Percentiles rank a stretch among this genome's conserved stretches.
These are phyloP conservation scores for Ictidomys tridecemlineatus DNA, from an alignment of 2,113 vertebrate species.

Conservation along the genomic window DNA sequence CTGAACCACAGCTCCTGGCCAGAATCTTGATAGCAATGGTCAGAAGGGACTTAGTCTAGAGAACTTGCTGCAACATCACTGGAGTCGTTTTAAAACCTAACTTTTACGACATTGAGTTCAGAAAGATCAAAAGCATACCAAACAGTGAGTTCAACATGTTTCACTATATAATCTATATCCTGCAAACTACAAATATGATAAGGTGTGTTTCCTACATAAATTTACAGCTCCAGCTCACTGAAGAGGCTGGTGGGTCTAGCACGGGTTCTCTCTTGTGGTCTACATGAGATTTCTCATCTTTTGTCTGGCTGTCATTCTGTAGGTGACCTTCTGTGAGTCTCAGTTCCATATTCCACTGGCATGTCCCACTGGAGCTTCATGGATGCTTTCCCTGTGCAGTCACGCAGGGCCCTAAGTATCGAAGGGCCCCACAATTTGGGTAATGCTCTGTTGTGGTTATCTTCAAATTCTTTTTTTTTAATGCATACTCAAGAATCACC, in stretches of 20 bases:
- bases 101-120: background rate
- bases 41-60: background rate
- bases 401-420: background rate
- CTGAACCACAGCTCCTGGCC: too few relatives aligned
- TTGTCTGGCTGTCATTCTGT: background rate
- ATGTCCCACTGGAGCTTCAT: background rate
- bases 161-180: background rate
- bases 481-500: too few relatives aligned
- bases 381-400: background rate
- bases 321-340: background rate
- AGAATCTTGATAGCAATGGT: background rate
- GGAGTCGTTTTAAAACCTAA: background rate
- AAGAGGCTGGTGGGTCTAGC: background rate
- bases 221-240: background rate
- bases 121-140: background rate
- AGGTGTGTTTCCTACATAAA: background rate
- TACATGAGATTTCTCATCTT: background rate
- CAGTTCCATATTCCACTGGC: background rate
- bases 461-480: background rate
- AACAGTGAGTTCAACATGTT: background rate
- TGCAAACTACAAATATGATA: background rate
- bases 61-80: background rate
- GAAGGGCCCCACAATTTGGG: background rate
- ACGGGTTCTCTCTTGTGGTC: background rate
- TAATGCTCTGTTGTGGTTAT: background rate